Percentiles rank a stretch among this genome's conserved stretches.
Evolutionary conservation across 2,113 vertebrate genomes (phyloP).

Genomic region (Nibea coibor): DNA sequence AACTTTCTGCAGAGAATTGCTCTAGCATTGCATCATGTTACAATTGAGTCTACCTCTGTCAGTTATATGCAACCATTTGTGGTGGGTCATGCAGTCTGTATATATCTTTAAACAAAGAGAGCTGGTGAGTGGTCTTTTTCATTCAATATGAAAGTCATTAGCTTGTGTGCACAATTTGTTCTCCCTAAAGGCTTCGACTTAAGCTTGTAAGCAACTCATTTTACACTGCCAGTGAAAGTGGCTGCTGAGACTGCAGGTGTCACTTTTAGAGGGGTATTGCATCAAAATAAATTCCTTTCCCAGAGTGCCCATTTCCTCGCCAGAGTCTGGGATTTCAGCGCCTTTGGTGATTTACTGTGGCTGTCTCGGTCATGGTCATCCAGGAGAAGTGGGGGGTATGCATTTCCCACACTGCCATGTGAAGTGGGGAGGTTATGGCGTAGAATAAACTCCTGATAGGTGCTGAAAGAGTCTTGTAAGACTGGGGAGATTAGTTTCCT

Average conservation of each 20-base stretch:
- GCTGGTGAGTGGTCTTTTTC: slow-evolving; percentile 13
- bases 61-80: slow-evolving; percentile 15
- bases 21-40: slow-evolving; percentile 42
- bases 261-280: slow-evolving; percentile 62
- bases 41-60: slow-evolving; percentile 12
- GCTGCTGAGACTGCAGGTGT: slow-evolving; percentile 63
- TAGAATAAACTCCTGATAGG: slow-evolving; percentile 53
- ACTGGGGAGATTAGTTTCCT: slow-evolving; percentile 38
- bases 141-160: neutral
- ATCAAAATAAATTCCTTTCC: slow-evolving; percentile 79
- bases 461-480: slow-evolving; percentile 62
- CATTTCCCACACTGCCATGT: slow-evolving; percentile 70
- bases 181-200: slow-evolving; percentile 22
- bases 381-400: slow-evolving; percentile 60
- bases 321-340: slow-evolving; percentile 76
- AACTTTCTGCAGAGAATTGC: slow-evolving; percentile 34
- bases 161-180: slow-evolving; percentile 5
- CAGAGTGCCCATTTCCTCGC: slow-evolving; percentile 76
- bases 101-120: slow-evolving; percentile 20
- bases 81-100: neutral
- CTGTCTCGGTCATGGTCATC: slow-evolving; percentile 71
- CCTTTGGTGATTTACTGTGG: slow-evolving; percentile 77
- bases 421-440: slow-evolving; percentile 50
- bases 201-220: slow-evolving; percentile 16
- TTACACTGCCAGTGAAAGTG: slow-evolving; percentile 42